Percentiles rank a stretch among this genome's conserved stretches.
phyloP scores from a whole-genome alignment of 1,140 invertebrate species.

The Drosophila ironensis region DNA sequence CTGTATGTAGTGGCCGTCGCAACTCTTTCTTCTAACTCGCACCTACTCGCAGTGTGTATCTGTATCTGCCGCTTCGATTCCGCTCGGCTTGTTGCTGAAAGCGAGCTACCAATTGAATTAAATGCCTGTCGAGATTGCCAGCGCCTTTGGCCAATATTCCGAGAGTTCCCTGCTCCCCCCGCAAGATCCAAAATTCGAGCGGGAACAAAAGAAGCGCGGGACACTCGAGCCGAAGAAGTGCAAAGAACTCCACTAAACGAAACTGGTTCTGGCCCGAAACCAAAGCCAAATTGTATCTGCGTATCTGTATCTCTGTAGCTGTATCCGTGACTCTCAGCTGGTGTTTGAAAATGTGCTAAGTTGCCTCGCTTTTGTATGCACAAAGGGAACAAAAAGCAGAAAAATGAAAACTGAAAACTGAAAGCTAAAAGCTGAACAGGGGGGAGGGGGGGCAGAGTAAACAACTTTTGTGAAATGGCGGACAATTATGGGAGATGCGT shows the following conservation, averaged over 20 bases:
- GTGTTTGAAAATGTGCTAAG: conserved; percentile 69
- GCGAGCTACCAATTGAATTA: conserved; percentile 24
- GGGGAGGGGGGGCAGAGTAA: conserved; percentile 18
- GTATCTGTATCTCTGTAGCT: background rate
- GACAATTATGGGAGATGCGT: conserved; percentile 38
- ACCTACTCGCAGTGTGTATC: no score
- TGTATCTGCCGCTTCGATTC: background rate
- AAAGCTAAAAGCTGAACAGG: no score
- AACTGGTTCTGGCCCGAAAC: conserved; percentile 41
- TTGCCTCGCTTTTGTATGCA: conserved; percentile 67
- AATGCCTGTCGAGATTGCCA: conserved; percentile 8
- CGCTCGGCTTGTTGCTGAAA: conserved; percentile 1
- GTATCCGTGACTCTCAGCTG: conserved; percentile 39
- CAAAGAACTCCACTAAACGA: conserved; percentile 38
- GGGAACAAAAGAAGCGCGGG: conserved; percentile 15
- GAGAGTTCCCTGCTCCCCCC: background rate
- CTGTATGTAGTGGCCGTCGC: conserved; percentile 17
- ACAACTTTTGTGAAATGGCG: conserved; percentile 39
- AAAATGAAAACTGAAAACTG: no score
- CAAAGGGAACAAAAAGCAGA: no score
- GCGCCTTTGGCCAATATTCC: conserved; percentile 27
- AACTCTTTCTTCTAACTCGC: background rate
- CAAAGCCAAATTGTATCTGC: conserved; percentile 16
- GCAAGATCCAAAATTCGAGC: background rate
- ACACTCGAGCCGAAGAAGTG: conserved; percentile 27